These are phyloP conservation scores for Furnarius figulus DNA, from an alignment of 2,113 vertebrate species.

Conservation along the genomic window DNA sequence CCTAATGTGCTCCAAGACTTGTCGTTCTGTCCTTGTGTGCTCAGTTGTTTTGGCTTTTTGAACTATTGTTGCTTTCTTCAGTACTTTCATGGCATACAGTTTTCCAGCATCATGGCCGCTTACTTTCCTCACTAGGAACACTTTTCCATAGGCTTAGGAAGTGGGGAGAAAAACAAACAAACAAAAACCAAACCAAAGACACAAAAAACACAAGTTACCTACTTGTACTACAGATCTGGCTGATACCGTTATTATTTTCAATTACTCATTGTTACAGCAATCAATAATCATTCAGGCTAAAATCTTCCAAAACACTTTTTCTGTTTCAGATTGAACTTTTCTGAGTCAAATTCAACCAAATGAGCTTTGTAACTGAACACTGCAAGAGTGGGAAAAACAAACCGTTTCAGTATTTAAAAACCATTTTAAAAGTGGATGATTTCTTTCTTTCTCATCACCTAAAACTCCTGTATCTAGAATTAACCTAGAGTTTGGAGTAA, in stretches of 20 bases:
- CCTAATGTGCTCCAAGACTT: slow-evolving; percentile 95
- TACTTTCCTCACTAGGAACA: slow-evolving; percentile 95
- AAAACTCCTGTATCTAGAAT: neutral
- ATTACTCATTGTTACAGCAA: neutral
- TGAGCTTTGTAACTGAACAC: neutral
- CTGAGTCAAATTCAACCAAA: neutral
- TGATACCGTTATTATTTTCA: neutral
- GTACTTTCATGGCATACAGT: slow-evolving; percentile 96
- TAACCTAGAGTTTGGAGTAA: neutral
- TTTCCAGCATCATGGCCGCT: slow-evolving; percentile 93
- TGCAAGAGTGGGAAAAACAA: neutral
- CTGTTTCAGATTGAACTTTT: neutral
- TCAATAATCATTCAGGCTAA: neutral
- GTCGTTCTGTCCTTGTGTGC: slow-evolving; percentile 91
- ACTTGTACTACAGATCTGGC: neutral
- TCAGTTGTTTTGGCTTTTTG: slow-evolving; percentile 98
- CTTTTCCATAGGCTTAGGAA: slow-evolving; percentile 91
- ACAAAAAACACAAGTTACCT: neutral
- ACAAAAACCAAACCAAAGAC: neutral
- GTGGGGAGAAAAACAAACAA: neutral
- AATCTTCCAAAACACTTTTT: neutral
- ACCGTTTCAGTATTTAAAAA: neutral
- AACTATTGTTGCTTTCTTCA: slow-evolving; percentile 97
- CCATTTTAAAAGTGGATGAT: neutral
- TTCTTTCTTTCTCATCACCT: neutral